Evolutionary conservation across 1,140 invertebrate species (phyloP).

Genomic region (Tetraneura akinire): DNA sequence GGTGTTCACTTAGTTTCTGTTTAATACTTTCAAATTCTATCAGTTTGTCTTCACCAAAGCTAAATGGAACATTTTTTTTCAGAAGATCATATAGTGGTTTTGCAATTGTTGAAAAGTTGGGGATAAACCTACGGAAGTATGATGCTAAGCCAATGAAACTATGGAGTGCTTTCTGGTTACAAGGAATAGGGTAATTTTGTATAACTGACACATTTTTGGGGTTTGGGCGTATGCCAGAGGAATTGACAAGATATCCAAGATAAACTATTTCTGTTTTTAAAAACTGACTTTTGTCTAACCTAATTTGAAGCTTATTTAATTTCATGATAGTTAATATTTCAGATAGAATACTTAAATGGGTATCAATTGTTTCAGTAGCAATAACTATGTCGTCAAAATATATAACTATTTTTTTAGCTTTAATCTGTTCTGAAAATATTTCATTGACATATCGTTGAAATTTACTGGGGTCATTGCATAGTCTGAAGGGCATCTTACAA

Average conservation of each 20-base stretch:
- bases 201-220: slow-evolving; percentile 57
- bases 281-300: too few species aligned
- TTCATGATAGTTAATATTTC: neutral
- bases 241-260: slow-evolving; percentile 57
- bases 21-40: neutral
- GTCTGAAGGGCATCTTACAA: too few species aligned
- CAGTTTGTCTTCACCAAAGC: neutral
- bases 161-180: slow-evolving; percentile 56
- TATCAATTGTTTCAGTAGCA: neutral
- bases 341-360: neutral
- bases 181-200: slow-evolving; percentile 55
- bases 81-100: slow-evolving; percentile 57
- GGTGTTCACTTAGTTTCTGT: neutral
- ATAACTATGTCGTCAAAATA: neutral
- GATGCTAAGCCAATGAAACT: slow-evolving; percentile 57
- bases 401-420: too few species aligned
- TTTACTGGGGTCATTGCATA: too few species aligned
- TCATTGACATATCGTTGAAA: too few species aligned
- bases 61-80: slow-evolving; percentile 5
- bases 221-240: slow-evolving; percentile 57
- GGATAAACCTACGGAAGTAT: slow-evolving; percentile 58
- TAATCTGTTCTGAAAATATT: too few species aligned
- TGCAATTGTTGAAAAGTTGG: slow-evolving; percentile 56
- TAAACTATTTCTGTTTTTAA: slow-evolving; percentile 56
- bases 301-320: slow-evolving; percentile 51